Percentiles rank a stretch among this genome's conserved stretches.
These are phyloP conservation scores for Campylomormyrus numenius DNA, from an alignment of 2,113 vertebrate species.

Conservation along the genomic window DNA sequence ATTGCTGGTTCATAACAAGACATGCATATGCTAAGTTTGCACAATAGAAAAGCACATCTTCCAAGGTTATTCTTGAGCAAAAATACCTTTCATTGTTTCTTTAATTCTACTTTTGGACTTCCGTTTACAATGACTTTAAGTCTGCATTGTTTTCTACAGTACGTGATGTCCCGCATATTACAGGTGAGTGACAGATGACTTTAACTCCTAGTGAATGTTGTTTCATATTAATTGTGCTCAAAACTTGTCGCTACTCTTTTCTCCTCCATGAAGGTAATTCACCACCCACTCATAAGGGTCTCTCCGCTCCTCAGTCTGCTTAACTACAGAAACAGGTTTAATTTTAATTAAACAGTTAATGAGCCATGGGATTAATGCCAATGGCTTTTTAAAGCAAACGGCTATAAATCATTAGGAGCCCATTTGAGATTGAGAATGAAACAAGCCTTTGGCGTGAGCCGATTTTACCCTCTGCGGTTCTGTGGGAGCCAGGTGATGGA, in stretches of 20 bases:
- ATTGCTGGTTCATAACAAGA: neutral
- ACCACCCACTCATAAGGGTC: slow-evolving; percentile 58
- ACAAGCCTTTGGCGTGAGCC: slow-evolving; percentile 45
- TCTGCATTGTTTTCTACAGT: neutral
- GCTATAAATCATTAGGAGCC: slow-evolving; percentile 69
- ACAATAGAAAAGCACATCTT: neutral
- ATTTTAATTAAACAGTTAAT: slow-evolving; percentile 70
- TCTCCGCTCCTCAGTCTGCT: slow-evolving; percentile 59
- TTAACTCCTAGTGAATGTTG: neutral
- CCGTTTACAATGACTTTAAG: neutral
- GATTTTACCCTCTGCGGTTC: slow-evolving; percentile 20
- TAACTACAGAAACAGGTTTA: slow-evolving; percentile 46
- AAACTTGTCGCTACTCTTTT: slow-evolving; percentile 17
- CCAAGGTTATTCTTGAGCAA: neutral
- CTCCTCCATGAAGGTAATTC: slow-evolving; percentile 53
- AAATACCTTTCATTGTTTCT: neutral
- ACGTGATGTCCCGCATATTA: neutral
- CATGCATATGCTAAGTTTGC: neutral
- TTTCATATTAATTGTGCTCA: slow-evolving; percentile 17
- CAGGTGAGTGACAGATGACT: neutral
- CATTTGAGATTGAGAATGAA: slow-evolving; percentile 55
- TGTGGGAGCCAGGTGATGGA: slow-evolving; percentile 6
- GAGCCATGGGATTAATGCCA: slow-evolving; percentile 77
- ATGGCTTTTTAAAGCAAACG: slow-evolving; percentile 76
- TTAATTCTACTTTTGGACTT: neutral